Conservation (phyloP, 92 coral and sea anemone genomes). For the Virgularia gustaviana region DNA sequence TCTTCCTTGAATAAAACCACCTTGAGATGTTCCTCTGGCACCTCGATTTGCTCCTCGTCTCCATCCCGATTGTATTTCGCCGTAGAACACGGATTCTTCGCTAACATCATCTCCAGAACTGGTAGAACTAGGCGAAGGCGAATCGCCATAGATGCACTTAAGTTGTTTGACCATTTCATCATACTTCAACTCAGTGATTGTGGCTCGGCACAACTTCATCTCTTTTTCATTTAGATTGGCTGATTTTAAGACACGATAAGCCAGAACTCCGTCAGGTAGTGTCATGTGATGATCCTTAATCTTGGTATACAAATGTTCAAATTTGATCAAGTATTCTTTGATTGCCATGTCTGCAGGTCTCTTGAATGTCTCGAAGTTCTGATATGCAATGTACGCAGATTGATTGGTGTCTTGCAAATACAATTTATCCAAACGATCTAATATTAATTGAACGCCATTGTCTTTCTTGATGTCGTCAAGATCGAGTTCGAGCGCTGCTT, state of each 20-base stretch:
- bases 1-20: too few species aligned
- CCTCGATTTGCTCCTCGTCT: neutral
- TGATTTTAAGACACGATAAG: slow-evolving; percentile 30
- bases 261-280: slow-evolving; percentile 30
- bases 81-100: slow-evolving; percentile 3
- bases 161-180: slow-evolving; percentile 38
- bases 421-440: slow-evolving; percentile 33
- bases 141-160: slow-evolving; percentile 17
- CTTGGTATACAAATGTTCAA: slow-evolving; percentile 36
- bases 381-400: slow-evolving; percentile 34
- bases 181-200: slow-evolving; percentile 34
- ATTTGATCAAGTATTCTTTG: slow-evolving; percentile 24
- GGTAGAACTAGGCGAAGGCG: slow-evolving; percentile 1
- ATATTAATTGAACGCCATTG: slow-evolving; percentile 18
- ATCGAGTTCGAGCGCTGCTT: slow-evolving; percentile 35
- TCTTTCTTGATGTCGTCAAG: slow-evolving; percentile 28
- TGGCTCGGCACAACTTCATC: slow-evolving; percentile 37
- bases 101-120: neutral
- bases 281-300: slow-evolving; percentile 28
- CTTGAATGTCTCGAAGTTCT: slow-evolving; percentile 28
- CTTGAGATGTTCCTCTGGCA: too few species aligned
- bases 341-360: slow-evolving; percentile 35
- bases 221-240: slow-evolving; percentile 27
- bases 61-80: neutral
- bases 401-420: slow-evolving; percentile 37